Conservation (phyloP, 2,113 vertebrate genomes). For the Brachyhypopomus gauderio region DNA sequence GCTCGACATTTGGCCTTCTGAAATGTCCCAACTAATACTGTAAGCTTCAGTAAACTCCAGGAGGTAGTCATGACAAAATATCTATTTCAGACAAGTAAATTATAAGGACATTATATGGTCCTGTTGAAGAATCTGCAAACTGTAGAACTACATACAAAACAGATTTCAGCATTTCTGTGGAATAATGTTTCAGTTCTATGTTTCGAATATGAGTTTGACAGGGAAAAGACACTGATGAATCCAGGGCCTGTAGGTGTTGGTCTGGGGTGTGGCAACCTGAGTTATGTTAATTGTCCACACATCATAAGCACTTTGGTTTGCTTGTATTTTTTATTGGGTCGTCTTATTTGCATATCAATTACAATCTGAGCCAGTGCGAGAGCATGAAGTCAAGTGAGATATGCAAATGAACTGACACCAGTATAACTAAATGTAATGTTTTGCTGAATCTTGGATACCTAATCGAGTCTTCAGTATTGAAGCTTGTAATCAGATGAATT, state of each 20-base stretch:
- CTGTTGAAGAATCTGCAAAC: constrained; percentile 9
- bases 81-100: neutral
- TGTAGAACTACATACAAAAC: neutral
- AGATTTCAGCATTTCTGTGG: neutral
- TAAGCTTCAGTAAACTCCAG: neutral
- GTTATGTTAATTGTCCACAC: neutral
- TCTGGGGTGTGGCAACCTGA: neutral
- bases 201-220: neutral
- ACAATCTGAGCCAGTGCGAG: constrained; percentile 6
- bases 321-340: neutral
- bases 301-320: neutral
- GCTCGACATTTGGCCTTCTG: neutral
- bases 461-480: neutral
- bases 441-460: neutral
- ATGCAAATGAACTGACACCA: constrained; percentile 13
- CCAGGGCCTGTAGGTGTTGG: neutral
- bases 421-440: neutral
- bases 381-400: constrained; percentile 12
- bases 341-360: constrained; percentile 37
- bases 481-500: constrained; percentile 14
- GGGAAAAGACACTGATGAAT: neutral
- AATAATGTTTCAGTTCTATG: neutral
- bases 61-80: constrained; percentile 41
- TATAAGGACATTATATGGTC: neutral
- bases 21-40: neutral